Conservation (phyloP, 1,140 invertebrate genomes). For the Drosophila leontia region DNA sequence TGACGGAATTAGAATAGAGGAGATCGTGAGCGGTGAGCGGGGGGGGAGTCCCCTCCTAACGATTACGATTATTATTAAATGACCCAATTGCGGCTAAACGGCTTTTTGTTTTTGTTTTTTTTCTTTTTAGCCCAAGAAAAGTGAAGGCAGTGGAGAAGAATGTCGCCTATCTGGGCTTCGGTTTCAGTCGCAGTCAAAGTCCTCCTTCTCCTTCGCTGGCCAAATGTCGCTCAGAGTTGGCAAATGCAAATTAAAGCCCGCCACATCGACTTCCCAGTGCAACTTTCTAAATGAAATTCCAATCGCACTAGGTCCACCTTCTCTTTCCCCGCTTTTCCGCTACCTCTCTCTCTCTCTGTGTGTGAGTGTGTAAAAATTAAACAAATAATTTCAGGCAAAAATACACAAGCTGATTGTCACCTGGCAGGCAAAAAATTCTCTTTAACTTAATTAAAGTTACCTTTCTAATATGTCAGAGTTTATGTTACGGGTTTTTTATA, state of each 20-base stretch:
- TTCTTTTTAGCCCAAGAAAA: slow-evolving; percentile 55
- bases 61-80: slow-evolving; percentile 70
- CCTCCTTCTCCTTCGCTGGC: slow-evolving; percentile 1
- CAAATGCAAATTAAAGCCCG: slow-evolving; percentile 68
- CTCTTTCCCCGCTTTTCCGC: slow-evolving; percentile 15
- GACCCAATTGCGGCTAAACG: slow-evolving; percentile 68
- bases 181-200: slow-evolving; percentile 3
- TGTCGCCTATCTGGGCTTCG: slow-evolving; percentile 54
- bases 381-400: slow-evolving; percentile 75
- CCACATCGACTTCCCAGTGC: slow-evolving; percentile 57
- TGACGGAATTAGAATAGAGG: slow-evolving; percentile 82
- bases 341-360: background rate
- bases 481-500: background rate
- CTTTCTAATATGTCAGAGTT: slow-evolving; percentile 62
- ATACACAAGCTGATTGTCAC: slow-evolving; percentile 79
- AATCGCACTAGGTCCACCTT: slow-evolving; percentile 45
- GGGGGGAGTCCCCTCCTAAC: slow-evolving; percentile 2
- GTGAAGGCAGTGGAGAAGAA: slow-evolving; percentile 70
- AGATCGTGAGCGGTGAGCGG: slow-evolving; percentile 55
- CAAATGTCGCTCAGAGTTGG: slow-evolving; percentile 65
- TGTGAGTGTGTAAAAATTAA: slow-evolving; percentile 75
- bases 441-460: slow-evolving; percentile 62
- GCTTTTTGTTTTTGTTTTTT: slow-evolving; percentile 14
- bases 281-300: slow-evolving; percentile 80
- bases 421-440: slow-evolving; percentile 49